Evolutionary conservation across 2,113 vertebrate species (phyloP), one percentile per base, ranked within the genome.

Genomic region (Lichenostomus cassidix): DNA sequence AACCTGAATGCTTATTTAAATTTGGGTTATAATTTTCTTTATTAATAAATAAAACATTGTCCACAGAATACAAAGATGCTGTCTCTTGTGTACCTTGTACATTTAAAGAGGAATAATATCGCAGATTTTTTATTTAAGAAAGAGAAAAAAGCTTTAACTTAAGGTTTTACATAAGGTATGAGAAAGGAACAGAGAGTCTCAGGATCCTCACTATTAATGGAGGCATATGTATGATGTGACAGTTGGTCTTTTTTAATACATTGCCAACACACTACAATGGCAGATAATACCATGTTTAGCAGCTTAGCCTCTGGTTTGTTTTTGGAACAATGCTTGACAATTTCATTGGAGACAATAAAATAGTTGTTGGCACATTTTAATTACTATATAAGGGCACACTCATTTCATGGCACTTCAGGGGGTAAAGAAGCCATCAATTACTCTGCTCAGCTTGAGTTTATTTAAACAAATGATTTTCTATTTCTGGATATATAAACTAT

Each of bases 401-500:
- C 76, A 95, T 95, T 97, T 94, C 69, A 76, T 77, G 77, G 58
- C 92, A 88, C 92, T 95, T 96, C 87, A 70, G 80, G 82, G 65
- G 90, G 78, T 94, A 95, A 96, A 96, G 83, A 94, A 95, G 53
- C 56, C 92, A 96, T 95, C 91, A 96, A 92, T 97, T 96, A 96
- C 46, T 87, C 41, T 73, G 82, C 84, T 94, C 95, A 89, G 82
- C 70, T 97, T 96, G 84, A 91, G 67, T 92, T 97, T 95, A 95
- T 96, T 97, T 96, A 96, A 96, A 97, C 80, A 95, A 97, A 94
- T 89, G 3, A 87, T 96, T 97, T 97, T 94, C 91, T 87, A 77
- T 96, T 97, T 95, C 78, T 69, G 87, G 87, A 55, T 83, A 47
- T 28, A 90, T 83, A 74, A 94, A 95, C 76, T 77, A 69, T 59